phyloP scores from a whole-genome alignment of 2,797 vertebrate genomes.

The Danio albolineatus region DNA sequence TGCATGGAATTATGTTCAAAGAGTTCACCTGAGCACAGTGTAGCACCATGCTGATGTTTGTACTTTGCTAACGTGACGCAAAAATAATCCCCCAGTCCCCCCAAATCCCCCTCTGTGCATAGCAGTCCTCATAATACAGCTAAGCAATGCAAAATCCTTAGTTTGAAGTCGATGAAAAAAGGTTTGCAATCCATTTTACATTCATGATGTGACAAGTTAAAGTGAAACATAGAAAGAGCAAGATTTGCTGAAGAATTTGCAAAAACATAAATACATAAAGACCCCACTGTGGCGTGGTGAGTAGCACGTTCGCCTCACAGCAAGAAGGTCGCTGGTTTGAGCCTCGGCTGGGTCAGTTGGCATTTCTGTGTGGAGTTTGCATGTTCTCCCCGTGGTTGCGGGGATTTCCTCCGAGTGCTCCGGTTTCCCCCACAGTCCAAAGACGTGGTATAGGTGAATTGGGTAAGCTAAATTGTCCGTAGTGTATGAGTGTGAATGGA shows the following conservation, averaged over 20 bases:
- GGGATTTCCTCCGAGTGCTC: no score
- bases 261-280: neutral
- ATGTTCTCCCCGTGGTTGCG: no score
- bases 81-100: conserved; percentile 17
- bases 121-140: conserved; percentile 1
- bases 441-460: no score
- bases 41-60: conserved; percentile 15
- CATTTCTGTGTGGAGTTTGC: no score
- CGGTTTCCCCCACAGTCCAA: no score
- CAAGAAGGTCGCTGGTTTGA: no score
- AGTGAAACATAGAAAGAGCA: neutral
- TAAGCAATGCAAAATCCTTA: conserved; percentile 1
- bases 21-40: neutral
- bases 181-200: neutral
- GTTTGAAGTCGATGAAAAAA: neutral
- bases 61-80: conserved; percentile 11
- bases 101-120: conserved; percentile 11
- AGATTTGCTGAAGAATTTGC: no score
- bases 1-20: neutral
- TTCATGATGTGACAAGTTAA: neutral
- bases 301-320: no score
- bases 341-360: no score
- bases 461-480: no score
- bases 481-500: no score
- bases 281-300: no score